phyloP scores from a whole-genome alignment of 2,888 invertebrate species.

The Latrodectus elegans region DNA sequence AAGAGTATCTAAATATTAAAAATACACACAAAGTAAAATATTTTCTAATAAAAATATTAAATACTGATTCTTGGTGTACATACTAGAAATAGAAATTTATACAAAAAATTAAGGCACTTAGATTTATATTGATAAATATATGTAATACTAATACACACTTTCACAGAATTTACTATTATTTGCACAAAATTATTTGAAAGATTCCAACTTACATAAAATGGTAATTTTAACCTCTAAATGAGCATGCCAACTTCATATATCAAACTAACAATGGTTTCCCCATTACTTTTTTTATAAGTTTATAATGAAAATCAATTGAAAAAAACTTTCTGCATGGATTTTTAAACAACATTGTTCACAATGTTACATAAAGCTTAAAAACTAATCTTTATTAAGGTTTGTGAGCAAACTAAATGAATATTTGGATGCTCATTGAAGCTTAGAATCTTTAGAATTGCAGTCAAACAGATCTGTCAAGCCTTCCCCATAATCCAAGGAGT shows the following conservation, averaged over 20 bases:
- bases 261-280: background rate
- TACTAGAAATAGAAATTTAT: background rate
- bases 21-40: too few relatives aligned
- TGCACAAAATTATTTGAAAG: too few relatives aligned
- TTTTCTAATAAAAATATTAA: too few relatives aligned
- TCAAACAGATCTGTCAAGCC: slow-evolving; percentile 76
- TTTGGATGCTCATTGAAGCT: background rate
- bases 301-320: background rate
- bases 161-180: too few relatives aligned
- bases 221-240: background rate
- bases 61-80: background rate
- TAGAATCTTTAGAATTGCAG: slow-evolving; percentile 41
- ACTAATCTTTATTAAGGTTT: background rate
- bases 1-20: too few relatives aligned
- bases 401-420: background rate
- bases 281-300: background rate
- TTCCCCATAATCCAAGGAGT: slow-evolving; percentile 74
- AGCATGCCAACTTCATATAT: slow-evolving; percentile 1
- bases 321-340: background rate
- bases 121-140: background rate
- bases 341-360: too few relatives aligned
- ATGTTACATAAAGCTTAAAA: too few relatives aligned
- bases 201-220: too few relatives aligned
- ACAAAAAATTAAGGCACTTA: background rate
- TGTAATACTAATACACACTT: too few relatives aligned